Base-by-base conservation (phyloP, 2,797 vertebrate genomes). In the Hoplostethus atlanticus region DNA sequence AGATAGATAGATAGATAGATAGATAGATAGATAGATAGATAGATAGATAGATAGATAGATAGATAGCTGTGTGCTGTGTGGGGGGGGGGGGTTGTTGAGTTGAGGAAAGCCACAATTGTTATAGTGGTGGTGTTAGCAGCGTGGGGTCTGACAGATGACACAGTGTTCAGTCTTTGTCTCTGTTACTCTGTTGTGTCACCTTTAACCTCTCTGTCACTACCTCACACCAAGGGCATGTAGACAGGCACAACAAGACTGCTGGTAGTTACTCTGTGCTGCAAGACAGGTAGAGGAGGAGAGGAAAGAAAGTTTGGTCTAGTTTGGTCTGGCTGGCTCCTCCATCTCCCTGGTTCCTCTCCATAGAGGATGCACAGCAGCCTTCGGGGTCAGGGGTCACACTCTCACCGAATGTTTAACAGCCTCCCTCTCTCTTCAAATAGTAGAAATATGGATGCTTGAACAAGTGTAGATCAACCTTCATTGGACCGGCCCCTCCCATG, bases 371-470 rank as follows among this genome's bases (percentile, higher is more conserved):
- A 75, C 63, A 40, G 73, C 84, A 87, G 87, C 70, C 68, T 51
- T 70, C 50, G 65, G 47, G 91, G 89, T 93, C 92, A 90, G 81
- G 73, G 92, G 90, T 92, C 90, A 68, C 69, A 81, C 79, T 83
- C 80, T 87, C 79, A 47, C 80, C 73, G 78, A 91, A 71, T 91
- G 89, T 93, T 92, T 90, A 92, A 93, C 91, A 88, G 81, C 87
- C 89, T 84, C 73, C 74, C 47, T 81, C 84, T 83, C 70, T 83
- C 80, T 87, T 88, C 77, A 91, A 89, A 92, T 85, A 82, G 87
- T 21, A 78, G 54, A 87, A 89, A 91, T 92, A 92, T 93, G 86
- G 88, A 80, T 66, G 74, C 83, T 88, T 92, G 90, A 93, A 91
- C 88, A 91, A 92, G 89, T 89, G 81, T 78, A 85, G 89, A 86